Conservation (phyloP, 1,140 invertebrate species). For the Drosophila ironensis region DNA sequence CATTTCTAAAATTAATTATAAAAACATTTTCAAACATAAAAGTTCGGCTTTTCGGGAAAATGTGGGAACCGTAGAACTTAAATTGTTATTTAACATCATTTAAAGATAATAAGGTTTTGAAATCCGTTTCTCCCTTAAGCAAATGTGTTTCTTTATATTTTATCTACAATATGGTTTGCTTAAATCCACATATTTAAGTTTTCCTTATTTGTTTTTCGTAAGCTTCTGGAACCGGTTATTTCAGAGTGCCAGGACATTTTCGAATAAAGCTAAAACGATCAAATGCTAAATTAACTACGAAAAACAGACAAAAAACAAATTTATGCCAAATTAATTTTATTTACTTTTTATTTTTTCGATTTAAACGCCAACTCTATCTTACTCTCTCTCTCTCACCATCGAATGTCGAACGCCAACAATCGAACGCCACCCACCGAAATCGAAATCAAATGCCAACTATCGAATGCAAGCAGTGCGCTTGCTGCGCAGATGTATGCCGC, state of each 20-base stretch:
- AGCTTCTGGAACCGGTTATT: conserved; percentile 60
- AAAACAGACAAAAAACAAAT: conserved; percentile 45
- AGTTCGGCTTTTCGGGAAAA: neutral
- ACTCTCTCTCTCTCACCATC: conserved; percentile 59
- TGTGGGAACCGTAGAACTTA: neutral
- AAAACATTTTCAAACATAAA: neutral
- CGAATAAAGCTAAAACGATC: conserved; percentile 47
- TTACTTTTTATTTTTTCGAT: conserved; percentile 63
- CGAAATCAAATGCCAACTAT: conserved; percentile 29
- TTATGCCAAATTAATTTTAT: conserved; percentile 71
- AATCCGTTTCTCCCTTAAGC: conserved; percentile 30
- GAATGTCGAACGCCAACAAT: conserved; percentile 39
- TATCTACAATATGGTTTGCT: conserved; percentile 38
- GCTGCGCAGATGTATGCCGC: conserved; percentile 96
- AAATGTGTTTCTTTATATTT: conserved; percentile 36
- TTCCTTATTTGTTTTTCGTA: conserved; percentile 39
- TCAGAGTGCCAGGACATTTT: conserved; percentile 81
- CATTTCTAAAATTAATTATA: neutral
- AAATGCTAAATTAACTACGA: conserved; percentile 43
- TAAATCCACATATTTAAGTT: conserved; percentile 35
- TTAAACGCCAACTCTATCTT: conserved; percentile 63
- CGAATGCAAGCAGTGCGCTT: conserved; percentile 91
- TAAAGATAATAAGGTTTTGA: neutral
- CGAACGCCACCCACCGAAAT: conserved; percentile 29
- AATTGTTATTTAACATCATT: neutral